Evolutionary conservation across 2,797 vertebrate genomes (phyloP).

Genomic region (Graptemys geographica): DNA sequence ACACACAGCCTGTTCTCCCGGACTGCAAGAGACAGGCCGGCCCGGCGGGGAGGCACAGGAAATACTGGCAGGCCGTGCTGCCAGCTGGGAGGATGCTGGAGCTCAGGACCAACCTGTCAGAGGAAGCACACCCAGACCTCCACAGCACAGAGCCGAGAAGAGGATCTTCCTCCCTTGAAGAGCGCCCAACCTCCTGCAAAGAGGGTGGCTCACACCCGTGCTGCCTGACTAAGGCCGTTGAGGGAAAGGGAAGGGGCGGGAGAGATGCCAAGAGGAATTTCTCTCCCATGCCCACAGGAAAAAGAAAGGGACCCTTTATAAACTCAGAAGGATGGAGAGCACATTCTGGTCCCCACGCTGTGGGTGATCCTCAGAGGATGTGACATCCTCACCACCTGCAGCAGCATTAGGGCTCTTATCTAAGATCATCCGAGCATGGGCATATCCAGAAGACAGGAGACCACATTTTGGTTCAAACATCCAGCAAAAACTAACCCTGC

Average conservation of each 20-base stretch:
- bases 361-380: too few species aligned
- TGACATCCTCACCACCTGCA: background rate
- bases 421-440: background rate
- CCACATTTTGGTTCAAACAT: background rate
- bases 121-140: background rate
- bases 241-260: background rate
- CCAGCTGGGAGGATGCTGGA: background rate
- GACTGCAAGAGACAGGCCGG: too few species aligned
- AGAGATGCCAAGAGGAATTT: background rate
- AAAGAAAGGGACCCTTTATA: background rate
- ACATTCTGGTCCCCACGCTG: background rate
- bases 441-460: background rate
- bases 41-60: too few species aligned
- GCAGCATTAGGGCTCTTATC: background rate
- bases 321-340: background rate
- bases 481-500: background rate
- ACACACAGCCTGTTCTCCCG: too few species aligned
- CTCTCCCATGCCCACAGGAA: background rate
- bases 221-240: background rate
- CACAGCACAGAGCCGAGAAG: background rate
- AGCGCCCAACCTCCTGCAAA: too few species aligned
- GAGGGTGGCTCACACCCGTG: background rate
- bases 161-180: too few species aligned
- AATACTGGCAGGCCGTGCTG: background rate
- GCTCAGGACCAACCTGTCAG: background rate